Conservation (phyloP, 2,113 vertebrate genomes). For the Pelmatolapia mariae region DNA sequence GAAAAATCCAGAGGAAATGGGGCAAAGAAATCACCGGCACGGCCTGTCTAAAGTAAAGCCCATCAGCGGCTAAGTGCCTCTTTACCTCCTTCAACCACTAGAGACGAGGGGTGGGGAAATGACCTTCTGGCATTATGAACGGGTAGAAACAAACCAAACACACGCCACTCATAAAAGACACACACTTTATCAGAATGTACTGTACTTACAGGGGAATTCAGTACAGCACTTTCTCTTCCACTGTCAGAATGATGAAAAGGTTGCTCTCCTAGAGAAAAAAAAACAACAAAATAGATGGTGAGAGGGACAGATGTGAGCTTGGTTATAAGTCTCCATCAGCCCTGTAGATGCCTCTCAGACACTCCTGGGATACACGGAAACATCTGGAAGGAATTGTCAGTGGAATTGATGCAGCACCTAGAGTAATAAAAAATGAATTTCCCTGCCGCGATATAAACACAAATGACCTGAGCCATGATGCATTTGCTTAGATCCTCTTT, state of each 20-base stretch:
- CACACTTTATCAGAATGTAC: constrained; percentile 7
- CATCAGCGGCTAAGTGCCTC: constrained; percentile 68
- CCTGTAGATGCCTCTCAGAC: constrained; percentile 47
- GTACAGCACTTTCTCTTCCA: constrained; percentile 46
- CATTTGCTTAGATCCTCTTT: constrained; percentile 48
- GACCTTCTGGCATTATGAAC: constrained; percentile 53
- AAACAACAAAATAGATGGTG: constrained; percentile 2
- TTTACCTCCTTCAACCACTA: constrained; percentile 61
- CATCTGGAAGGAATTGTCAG: constrained; percentile 73
- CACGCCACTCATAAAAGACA: constrained; percentile 37
- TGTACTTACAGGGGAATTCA: constrained; percentile 37
- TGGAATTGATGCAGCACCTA: constrained; percentile 59
- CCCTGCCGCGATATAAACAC: constrained; percentile 57
- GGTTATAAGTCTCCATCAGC: constrained; percentile 52
- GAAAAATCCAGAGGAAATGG: constrained; percentile 49
- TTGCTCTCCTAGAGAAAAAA: constrained; percentile 24
- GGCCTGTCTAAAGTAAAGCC: constrained; percentile 37
- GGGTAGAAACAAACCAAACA: constrained; percentile 44
- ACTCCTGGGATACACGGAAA: constrained; percentile 58
- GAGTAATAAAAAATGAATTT: constrained; percentile 71
- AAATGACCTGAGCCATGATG: constrained; percentile 46
- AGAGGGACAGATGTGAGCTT: constrained; percentile 70
- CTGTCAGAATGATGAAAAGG: constrained; percentile 67
- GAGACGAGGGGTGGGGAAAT: constrained; percentile 33
- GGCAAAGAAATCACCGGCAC: constrained; percentile 40